phyloP scores from a whole-genome alignment of 2,888 invertebrate genomes.

The Cremastinae sp. region DNA sequence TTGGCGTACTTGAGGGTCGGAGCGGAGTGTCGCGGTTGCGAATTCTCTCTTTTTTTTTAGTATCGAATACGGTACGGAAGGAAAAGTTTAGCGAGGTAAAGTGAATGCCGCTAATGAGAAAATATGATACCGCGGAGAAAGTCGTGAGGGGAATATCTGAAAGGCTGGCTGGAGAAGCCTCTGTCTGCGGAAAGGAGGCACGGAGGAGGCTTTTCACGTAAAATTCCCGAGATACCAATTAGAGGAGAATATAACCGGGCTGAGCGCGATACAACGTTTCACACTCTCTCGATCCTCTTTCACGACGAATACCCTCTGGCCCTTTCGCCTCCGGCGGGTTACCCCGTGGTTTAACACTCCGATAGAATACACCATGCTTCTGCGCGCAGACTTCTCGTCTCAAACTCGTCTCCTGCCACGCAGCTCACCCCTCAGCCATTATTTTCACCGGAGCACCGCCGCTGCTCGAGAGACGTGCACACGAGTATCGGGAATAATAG shows the following conservation, averaged over 20 bases:
- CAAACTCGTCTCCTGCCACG: slow-evolving; percentile 1
- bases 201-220: slow-evolving; percentile 52
- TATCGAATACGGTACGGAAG: slow-evolving; percentile 50
- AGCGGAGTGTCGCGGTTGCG: slow-evolving; percentile 27
- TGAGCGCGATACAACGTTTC: slow-evolving; percentile 27
- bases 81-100: slow-evolving; percentile 66
- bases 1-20: slow-evolving; percentile 1
- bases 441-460: slow-evolving; percentile 65
- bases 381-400: slow-evolving; percentile 2
- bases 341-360: background rate
- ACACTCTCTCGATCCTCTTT: background rate
- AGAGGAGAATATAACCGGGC: slow-evolving; percentile 68
- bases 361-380: slow-evolving; percentile 40
- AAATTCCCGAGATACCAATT: slow-evolving; percentile 72
- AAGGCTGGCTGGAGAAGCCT: slow-evolving; percentile 8
- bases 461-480: slow-evolving; percentile 48
- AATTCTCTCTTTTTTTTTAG: slow-evolving; percentile 47
- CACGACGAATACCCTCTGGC: slow-evolving; percentile 35
- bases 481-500: no score
- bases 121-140: slow-evolving; percentile 70
- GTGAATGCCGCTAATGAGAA: slow-evolving; percentile 73
- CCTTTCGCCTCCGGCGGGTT: slow-evolving; percentile 1
- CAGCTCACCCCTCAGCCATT: slow-evolving; percentile 47
- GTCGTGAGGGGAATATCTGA: slow-evolving; percentile 37
- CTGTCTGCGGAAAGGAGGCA: background rate